phyloP scores from a whole-genome alignment of 2,113 vertebrate species.

The Tachuris rubrigastra region DNA sequence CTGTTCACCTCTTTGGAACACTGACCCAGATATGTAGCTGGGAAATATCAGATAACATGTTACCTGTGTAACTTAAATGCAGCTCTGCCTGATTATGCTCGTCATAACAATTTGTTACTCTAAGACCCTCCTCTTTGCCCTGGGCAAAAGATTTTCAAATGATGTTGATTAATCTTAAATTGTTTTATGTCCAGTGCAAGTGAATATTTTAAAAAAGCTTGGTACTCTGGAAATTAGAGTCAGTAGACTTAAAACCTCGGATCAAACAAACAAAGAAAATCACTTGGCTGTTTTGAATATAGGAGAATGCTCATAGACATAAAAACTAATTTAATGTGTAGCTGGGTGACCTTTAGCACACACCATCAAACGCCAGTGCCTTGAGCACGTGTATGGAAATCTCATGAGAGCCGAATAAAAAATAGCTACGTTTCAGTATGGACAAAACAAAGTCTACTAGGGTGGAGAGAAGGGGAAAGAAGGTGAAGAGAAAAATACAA shows the following conservation, averaged over 20 bases:
- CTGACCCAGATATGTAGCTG: rapidly evolving
- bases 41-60: rapidly evolving
- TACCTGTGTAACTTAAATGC: background rate
- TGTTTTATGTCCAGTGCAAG: rapidly evolving
- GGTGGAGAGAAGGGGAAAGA: background rate
- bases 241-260: background rate
- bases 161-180: background rate
- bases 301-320: background rate
- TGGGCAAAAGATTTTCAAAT: background rate
- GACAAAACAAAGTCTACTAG: background rate
- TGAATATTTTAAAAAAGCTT: background rate
- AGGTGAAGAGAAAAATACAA: background rate
- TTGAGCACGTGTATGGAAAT: background rate
- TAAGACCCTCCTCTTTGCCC: background rate
- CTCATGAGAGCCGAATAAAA: background rate
- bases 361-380: background rate
- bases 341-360: background rate
- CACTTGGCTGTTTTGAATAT: background rate
- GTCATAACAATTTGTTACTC: background rate
- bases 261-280: background rate
- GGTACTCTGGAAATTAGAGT: background rate
- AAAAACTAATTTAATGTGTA: background rate
- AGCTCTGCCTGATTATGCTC: background rate
- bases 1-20: background rate
- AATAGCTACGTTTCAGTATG: background rate